Base-by-base conservation (phyloP, 2,888 invertebrate species). In the Chrysodeixis includens region DNA sequence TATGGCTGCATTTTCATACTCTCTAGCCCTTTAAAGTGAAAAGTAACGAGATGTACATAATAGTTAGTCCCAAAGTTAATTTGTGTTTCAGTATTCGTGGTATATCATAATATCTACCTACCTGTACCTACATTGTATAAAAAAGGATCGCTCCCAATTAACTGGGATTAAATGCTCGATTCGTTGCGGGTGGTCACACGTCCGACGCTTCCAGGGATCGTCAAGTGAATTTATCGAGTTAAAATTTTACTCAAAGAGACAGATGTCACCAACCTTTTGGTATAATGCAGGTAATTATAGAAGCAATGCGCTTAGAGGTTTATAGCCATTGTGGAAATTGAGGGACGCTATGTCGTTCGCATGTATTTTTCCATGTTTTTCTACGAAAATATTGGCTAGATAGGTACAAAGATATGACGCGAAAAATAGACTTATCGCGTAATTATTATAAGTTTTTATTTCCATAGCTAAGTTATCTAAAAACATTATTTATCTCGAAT, bases 401-500 rank as follows among this genome's bases (percentile, higher is more conserved):
- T 71, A 76, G 79, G 78, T 78, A 76, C 67, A 61, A 69, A 63
- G 80, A 84, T 83, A 83, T 71, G 69, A 70, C 76, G 85, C 76
- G 9, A 49, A 85, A 85, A 85, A 86, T 82, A 83, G 71, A 86
- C 76, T 88, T 91, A 91, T 90, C 90, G 60, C 72, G 59, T 79
- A 83, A 79, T 84, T 83, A 85, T 87, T 85, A 83, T 82, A 78
- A 76, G 81, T 75, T 86, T 85, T 88, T 88, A 88, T 87, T 90
- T 88, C 91, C 87, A 88, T 81, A 83, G 79, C 83, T 79, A 83
- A 89, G 86, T 91, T 93, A 93, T 93, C 93, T 83, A 69, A 81
- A 85, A 83, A 85, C 81, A 87, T 86, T 88, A 92, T 90, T 93
- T 93, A 93, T 93, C 93, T 88, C 86, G 83, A 83, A 89, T 88